A percentile compares a stretch with the other conserved stretches of the same genome.
Conservation (phyloP, 2,113 vertebrate genomes). For the Rana temporaria region DNA sequence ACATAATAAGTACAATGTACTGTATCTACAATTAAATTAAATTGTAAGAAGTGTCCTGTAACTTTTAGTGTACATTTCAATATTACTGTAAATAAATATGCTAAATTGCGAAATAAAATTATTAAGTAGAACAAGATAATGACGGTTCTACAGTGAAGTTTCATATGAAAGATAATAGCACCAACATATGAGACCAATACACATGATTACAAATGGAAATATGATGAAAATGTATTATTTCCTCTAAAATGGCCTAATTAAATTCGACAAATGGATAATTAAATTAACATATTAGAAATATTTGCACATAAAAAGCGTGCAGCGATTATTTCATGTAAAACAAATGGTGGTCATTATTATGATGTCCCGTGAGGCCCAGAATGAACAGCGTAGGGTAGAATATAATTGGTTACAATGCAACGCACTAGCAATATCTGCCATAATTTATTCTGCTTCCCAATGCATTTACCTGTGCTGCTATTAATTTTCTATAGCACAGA, state of each 20-base stretch:
- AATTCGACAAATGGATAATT: slow-evolving; percentile 36
- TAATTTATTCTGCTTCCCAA: neutral
- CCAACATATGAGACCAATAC: neutral
- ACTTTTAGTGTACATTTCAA: too few species aligned
- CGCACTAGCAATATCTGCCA: neutral
- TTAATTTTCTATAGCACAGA: neutral
- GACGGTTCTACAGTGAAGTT: neutral
- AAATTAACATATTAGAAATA: slow-evolving; percentile 39
- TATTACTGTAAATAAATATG: too few species aligned
- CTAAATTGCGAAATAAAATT: too few species aligned
- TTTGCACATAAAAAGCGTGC: slow-evolving; percentile 23
- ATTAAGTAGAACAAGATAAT: neutral
- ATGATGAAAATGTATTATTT: slow-evolving; percentile 4
- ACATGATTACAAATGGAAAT: neutral
- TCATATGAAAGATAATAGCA: neutral
- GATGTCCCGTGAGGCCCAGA: slow-evolving; percentile 13
- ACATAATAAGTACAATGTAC: too few species aligned
- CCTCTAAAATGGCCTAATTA: slow-evolving; percentile 29
- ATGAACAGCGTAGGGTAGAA: slow-evolving; percentile 2
- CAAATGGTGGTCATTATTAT: slow-evolving; percentile 46
- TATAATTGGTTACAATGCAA: slow-evolving; percentile 27
- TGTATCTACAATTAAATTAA: too few species aligned
- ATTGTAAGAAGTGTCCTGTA: too few species aligned
- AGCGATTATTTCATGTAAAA: slow-evolving; percentile 41
- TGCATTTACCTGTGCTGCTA: slow-evolving; percentile 24